Conservation (phyloP, 2,113 vertebrate species). For the Cynopterus brachyotis region DNA sequence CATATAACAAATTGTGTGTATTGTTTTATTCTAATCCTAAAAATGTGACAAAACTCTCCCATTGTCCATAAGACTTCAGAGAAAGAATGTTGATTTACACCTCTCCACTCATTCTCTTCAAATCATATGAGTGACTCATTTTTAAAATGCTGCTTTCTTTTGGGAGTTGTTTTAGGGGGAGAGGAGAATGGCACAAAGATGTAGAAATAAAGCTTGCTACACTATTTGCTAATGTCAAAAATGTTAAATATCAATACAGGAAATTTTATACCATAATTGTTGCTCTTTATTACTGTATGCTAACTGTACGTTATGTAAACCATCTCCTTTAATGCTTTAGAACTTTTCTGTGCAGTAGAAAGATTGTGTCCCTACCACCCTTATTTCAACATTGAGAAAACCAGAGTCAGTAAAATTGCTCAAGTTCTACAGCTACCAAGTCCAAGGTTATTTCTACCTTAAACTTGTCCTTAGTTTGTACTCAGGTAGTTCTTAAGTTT, state of each 20-base stretch:
- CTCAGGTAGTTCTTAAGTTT: neutral
- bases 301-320: neutral
- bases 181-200: neutral
- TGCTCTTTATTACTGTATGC: neutral
- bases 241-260: neutral
- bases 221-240: neutral
- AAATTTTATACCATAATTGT: neutral
- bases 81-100: neutral
- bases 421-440: neutral
- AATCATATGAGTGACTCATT: neutral
- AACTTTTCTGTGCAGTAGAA: neutral
- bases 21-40: neutral
- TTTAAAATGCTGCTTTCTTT: neutral
- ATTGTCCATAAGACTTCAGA: neutral
- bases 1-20: neutral
- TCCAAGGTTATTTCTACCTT: neutral
- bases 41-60: neutral
- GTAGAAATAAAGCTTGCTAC: neutral
- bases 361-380: neutral
- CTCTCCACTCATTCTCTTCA: neutral
- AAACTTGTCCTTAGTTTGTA: neutral
- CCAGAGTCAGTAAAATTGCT: neutral
- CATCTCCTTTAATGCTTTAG: neutral
- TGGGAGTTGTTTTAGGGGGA: neutral
- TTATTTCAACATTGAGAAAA: neutral